Conservation (phyloP, 1,140 invertebrate genomes). For the Leptopilina clavipes region DNA sequence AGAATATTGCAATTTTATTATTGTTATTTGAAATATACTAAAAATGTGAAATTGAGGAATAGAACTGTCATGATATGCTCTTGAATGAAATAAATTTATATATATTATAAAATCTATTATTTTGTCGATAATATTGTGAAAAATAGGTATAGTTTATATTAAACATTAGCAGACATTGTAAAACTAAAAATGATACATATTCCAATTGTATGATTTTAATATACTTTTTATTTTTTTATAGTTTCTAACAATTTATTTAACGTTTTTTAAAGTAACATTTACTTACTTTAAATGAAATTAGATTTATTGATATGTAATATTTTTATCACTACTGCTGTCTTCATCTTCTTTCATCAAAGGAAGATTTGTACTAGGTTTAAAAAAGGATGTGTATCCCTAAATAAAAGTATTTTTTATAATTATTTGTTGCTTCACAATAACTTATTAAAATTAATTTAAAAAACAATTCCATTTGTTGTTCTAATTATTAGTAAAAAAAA, state of each 20-base stretch:
- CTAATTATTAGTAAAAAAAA: too few species aligned
- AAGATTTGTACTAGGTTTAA: slow-evolving; percentile 68
- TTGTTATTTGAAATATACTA: not conserved
- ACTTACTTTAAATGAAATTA: not conserved
- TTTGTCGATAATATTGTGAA: not conserved
- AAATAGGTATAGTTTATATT: too few species aligned
- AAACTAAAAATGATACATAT: too few species aligned
- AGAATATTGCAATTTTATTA: not conserved
- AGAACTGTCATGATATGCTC: not conserved
- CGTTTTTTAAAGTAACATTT: too few species aligned
- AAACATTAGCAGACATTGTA: too few species aligned
- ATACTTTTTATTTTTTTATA: too few species aligned
- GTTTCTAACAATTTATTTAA: too few species aligned
- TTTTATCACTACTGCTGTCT: slow-evolving; percentile 46
- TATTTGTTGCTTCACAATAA: not conserved
- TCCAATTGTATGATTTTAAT: too few species aligned
- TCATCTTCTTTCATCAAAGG: slow-evolving; percentile 79
- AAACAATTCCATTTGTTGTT: too few species aligned
- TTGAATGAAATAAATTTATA: slow-evolving; percentile 17
- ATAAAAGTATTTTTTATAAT: slow-evolving; percentile 25
- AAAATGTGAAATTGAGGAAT: slow-evolving; percentile 2
- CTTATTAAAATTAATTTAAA: slow-evolving; percentile 19
- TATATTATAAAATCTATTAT: not conserved
- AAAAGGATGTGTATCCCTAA: slow-evolving; percentile 68
- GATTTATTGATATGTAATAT: not conserved